A percentile compares a stretch with the other conserved stretches of the same genome.
These are phyloP conservation scores for Piprites chloris DNA, from an alignment of 2,113 vertebrate genomes.

Conservation along the genomic window DNA sequence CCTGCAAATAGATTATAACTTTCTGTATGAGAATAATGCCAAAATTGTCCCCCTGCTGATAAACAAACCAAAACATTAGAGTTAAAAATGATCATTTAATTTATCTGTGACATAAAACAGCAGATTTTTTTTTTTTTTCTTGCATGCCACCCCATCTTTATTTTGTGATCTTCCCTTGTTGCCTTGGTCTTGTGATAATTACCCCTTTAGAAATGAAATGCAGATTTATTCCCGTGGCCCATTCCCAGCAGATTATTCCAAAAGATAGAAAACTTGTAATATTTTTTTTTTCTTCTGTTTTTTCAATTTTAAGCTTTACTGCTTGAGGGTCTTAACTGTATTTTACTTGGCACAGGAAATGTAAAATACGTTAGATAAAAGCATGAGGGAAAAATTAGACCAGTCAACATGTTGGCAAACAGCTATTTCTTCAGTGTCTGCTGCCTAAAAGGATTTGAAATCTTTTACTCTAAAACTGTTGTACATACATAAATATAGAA, in stretches of 20 bases:
- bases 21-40: slow-evolving; percentile 29
- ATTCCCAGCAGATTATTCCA: background rate
- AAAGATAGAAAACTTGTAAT: slow-evolving; percentile 33
- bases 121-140: background rate
- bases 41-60: background rate
- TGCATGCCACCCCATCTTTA: background rate
- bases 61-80: background rate
- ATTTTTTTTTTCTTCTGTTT: background rate
- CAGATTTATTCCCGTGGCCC: slow-evolving; percentile 4
- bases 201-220: background rate
- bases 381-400: slow-evolving; percentile 35
- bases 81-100: slow-evolving; percentile 1
- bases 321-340: slow-evolving; percentile 53
- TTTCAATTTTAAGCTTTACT: slow-evolving; percentile 13
- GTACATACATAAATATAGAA: background rate
- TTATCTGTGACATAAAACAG: background rate
- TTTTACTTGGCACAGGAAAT: slow-evolving; percentile 60
- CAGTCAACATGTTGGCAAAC: slow-evolving; percentile 41
- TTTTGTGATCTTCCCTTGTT: background rate
- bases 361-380: slow-evolving; percentile 41
- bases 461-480: slow-evolving; percentile 21
- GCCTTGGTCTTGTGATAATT: background rate
- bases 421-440: slow-evolving; percentile 38
- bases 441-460: slow-evolving; percentile 21
- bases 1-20: slow-evolving; percentile 39